phyloP scores from a whole-genome alignment of 2,113 vertebrate genomes.

The Scartelaos histophorus region DNA sequence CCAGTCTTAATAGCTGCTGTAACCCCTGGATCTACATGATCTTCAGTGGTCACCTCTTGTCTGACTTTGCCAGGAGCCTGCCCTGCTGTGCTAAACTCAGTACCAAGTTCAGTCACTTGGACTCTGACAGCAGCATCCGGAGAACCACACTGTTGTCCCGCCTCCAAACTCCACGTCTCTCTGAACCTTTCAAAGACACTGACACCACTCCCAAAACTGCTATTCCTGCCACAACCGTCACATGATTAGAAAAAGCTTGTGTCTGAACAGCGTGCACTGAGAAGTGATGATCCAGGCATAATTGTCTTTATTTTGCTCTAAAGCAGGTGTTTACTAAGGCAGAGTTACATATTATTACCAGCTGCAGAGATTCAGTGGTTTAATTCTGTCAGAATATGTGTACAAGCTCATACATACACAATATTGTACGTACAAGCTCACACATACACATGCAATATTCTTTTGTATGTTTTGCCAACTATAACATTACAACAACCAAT shows the following conservation, averaged over 20 bases:
- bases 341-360: not conserved
- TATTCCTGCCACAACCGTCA: constrained; percentile 65
- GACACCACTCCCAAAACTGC: constrained; percentile 62
- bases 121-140: constrained; percentile 86
- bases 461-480: not conserved
- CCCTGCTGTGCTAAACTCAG: constrained; percentile 79
- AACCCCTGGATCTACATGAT: constrained; percentile 99
- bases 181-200: constrained; percentile 77
- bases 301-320: constrained; percentile 18
- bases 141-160: constrained; percentile 84
- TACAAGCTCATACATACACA: not conserved
- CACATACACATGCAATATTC: not conserved
- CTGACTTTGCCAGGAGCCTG: constrained; percentile 83
- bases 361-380: not conserved
- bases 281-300: constrained; percentile 5
- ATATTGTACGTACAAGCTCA: not conserved
- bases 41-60: constrained; percentile 90
- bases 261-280: constrained; percentile 4
- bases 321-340: constrained; percentile 13
- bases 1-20: constrained; percentile 93
- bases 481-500: not conserved
- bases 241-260: constrained; percentile 53
- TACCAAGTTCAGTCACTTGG: constrained; percentile 75
- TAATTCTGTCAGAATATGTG: not conserved
- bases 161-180: constrained; percentile 76